phyloP scores from a whole-genome alignment of 2,888 invertebrate species.

The Formica aserva region DNA sequence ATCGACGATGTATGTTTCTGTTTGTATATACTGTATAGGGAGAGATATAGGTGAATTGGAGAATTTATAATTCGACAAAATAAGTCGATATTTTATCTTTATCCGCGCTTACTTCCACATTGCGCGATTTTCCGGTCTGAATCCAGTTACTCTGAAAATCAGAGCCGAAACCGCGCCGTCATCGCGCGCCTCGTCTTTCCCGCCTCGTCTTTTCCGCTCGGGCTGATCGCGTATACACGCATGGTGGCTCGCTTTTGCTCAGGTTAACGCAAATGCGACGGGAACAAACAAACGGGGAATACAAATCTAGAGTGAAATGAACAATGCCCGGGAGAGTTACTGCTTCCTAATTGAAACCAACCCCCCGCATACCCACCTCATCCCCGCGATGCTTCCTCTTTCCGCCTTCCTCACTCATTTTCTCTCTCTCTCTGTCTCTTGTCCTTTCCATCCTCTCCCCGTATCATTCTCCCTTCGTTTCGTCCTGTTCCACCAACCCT shows the following conservation, averaged over 20 bases:
- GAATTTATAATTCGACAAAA: not conserved
- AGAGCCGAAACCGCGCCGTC: constrained; percentile 53
- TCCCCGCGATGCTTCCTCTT: constrained; percentile 10
- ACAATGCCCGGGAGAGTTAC: constrained; percentile 85
- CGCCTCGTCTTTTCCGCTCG: constrained; percentile 70
- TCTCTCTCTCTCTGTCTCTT: not conserved
- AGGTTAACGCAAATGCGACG: constrained; percentile 77
- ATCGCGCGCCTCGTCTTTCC: constrained; percentile 57
- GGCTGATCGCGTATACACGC: constrained; percentile 73
- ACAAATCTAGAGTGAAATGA: constrained; percentile 85
- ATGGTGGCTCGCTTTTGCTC: constrained; percentile 75
- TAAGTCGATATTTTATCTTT: not conserved
- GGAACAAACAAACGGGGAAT: constrained; percentile 83
- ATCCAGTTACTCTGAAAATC: constrained; percentile 33
- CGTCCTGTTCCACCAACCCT: not conserved
- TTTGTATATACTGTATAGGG: not conserved
- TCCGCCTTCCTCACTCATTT: constrained; percentile 9
- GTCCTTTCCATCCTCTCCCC: constrained; percentile 19
- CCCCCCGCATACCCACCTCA: constrained; percentile 66
- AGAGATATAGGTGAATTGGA: not conserved
- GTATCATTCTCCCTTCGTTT: constrained; percentile 34
- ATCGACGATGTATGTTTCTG: not conserved
- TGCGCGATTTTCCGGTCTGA: constrained; percentile 36
- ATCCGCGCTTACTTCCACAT: not conserved
- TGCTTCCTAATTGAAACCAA: constrained; percentile 85